Base-by-base conservation (phyloP, 2,797 vertebrate genomes). In the Agapornis canus region DNA sequence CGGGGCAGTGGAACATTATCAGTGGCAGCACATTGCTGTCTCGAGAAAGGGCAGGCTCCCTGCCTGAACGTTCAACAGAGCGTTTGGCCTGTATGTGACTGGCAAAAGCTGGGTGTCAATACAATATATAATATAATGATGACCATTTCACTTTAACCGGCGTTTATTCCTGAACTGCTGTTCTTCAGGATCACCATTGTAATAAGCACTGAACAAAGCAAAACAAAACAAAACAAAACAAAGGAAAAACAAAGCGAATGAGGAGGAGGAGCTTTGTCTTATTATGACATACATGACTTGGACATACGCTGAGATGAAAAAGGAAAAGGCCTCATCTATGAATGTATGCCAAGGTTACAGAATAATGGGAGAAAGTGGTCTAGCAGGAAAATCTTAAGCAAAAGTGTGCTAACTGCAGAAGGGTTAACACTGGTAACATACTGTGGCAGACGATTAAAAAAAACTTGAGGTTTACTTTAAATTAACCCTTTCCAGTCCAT, bases 391-490 rank as follows among this genome's bases (percentile, higher is more conserved):
- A 93, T 96, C 86, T 94, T 91, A 96, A 95, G 96, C 96, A 96
- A 95, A 97, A 92, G 94, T 97, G 92, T 97, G 96, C 96, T 97
- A 97, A 97, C 96, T 98, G 98, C 95, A 96, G 97, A 97, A 98
- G 97, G 97, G 95, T 98, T 98, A 98, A 98, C 98, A 98, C 98
- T 97, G 98, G 97, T 98, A 98, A 98, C 98, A 98, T 97, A 97
- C 97, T 98, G 98, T 98, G 98, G 98, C 98, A 98, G 98, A 98
- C 96, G 97, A 98, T 96, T 89, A 97, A 98, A 98, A 97, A 96
- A 97, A 98, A 95, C 82, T 96, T 97, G 96, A 97, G 97, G 97
- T 97, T 97, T 97, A 95, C 96, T 98, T 98, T 97, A 98, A 98
- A 98, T 98, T 98, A 98, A 98, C 98, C 98, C 98, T 98, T 98